Evolutionary conservation across 1,140 invertebrate genomes (phyloP).

Genomic region (Dufourea novaeangliae): DNA sequence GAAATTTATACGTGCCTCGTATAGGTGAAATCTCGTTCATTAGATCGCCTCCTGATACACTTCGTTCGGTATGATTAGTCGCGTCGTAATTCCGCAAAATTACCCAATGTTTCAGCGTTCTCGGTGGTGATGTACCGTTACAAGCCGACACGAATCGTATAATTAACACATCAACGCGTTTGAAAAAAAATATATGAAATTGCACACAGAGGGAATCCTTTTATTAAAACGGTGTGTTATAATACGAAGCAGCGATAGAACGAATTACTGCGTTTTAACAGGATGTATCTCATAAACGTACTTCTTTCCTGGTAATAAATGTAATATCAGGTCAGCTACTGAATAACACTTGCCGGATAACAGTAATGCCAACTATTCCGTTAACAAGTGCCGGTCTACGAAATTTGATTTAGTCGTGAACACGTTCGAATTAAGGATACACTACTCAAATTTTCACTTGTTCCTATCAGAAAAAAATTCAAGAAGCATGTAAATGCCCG

Average conservation of each 20-base stretch:
- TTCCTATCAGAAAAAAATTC: not conserved
- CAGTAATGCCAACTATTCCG: constrained; percentile 24
- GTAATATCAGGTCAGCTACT: constrained; percentile 35
- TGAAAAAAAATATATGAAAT: constrained; percentile 38
- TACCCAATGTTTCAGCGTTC: not conserved
- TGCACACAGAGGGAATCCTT: constrained; percentile 12
- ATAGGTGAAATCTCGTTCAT: not conserved
- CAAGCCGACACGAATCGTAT: not conserved
- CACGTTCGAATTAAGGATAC: not conserved
- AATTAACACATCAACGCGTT: constrained; percentile 14
- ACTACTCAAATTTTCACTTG: not conserved
- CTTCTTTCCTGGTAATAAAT: constrained; percentile 52
- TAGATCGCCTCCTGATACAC: not conserved
- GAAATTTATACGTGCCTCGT: not conserved
- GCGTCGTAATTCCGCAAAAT: not conserved
- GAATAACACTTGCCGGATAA: not conserved
- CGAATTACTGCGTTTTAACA: constrained; percentile 33
- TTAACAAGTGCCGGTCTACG: not conserved
- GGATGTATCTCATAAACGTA: constrained; percentile 52
- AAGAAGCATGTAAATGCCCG: not conserved
- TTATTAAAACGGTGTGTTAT: constrained; percentile 45
- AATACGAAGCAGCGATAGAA: constrained; percentile 29
- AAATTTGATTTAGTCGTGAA: constrained; percentile 6
- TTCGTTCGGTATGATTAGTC: not conserved
- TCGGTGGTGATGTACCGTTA: constrained; percentile 23